Percentiles rank a stretch among this genome's conserved stretches.
phyloP scores from a whole-genome alignment of 2,888 invertebrate species.

The Candidula unifasciata region DNA sequence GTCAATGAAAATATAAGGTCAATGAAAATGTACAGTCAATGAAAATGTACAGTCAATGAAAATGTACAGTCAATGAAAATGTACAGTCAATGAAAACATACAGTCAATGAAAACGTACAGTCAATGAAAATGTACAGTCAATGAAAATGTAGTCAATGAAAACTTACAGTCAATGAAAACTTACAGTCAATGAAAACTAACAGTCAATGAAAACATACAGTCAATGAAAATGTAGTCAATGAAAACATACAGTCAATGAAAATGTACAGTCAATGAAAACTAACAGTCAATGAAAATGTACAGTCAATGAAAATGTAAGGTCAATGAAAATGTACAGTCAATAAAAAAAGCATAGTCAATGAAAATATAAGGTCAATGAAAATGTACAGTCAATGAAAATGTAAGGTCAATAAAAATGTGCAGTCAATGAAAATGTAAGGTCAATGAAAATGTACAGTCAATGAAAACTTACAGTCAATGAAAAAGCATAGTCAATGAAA shows the following conservation, averaged over 20 bases:
- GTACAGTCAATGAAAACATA: conserved; percentile 50
- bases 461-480: neutral
- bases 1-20: conserved; percentile 39
- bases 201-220: conserved; percentile 46
- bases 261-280: conserved; percentile 53
- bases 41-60: too few species aligned
- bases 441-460: too few species aligned
- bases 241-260: neutral
- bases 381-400: neutral
- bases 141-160: too few species aligned
- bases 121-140: conserved; percentile 35
- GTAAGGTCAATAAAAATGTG: too few species aligned
- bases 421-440: conserved; percentile 46
- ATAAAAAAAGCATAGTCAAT: too few species aligned
- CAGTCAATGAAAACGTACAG: too few species aligned
- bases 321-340: conserved; percentile 35
- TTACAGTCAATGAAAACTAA: neutral
- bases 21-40: conserved; percentile 16
- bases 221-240: conserved; percentile 54
- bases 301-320: too few species aligned
- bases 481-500: conserved; percentile 53
- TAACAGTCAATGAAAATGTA: neutral
- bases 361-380: too few species aligned
- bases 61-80: neutral
- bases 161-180: conserved; percentile 53